Evolutionary conservation across 2,113 vertebrate species (phyloP), one percentile per base, ranked within the genome.

Genomic region (Hipposideros armiger): DNA sequence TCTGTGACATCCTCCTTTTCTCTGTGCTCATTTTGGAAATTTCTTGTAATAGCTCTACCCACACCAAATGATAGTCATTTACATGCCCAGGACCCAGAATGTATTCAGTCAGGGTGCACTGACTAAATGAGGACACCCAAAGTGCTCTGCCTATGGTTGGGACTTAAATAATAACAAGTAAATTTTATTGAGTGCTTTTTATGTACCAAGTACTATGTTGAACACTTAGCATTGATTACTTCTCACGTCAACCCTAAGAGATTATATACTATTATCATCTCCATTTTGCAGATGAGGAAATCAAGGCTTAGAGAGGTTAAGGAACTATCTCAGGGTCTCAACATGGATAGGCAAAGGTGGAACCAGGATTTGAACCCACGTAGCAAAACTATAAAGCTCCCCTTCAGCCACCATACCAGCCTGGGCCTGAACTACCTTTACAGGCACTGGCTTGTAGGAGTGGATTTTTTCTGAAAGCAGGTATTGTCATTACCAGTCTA

Each of bases 1-100:
- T 87, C 17, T 56, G 50, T 86, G 50, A 20, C 62, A 36, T 56
- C 20, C 40, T 92, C 32, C 56, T 16, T 89, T 70, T 92, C 78
- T 93, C 77, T 80, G 16, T 87, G 69, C 22, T 92, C 26, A 4
- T 92, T 88, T 87, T 90, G 11, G 91, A 72, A 62, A 69, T 94
- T 92, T 94, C 67, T 40, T 81, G 26, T 87, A 77, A 45, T 6
- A 88, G 40, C 40, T 94, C 20, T 87, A 87, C 54, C 30, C 24
- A 74, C 26, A 60, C 5, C 2, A 11, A 86, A 66, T 90, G 11
- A 58, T 47, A 90, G 64, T 81, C 40, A 88, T 77, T 85, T 74
- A 36, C n/a, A 60, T 54, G 28, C 45, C 76, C 40, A 66, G 54
- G 73, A 72, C 10, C 42, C 36, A 32, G 24, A 26, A 81, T 20